phyloP scores from a whole-genome alignment of 2,113 vertebrate genomes.

The Tyrannus savana region DNA sequence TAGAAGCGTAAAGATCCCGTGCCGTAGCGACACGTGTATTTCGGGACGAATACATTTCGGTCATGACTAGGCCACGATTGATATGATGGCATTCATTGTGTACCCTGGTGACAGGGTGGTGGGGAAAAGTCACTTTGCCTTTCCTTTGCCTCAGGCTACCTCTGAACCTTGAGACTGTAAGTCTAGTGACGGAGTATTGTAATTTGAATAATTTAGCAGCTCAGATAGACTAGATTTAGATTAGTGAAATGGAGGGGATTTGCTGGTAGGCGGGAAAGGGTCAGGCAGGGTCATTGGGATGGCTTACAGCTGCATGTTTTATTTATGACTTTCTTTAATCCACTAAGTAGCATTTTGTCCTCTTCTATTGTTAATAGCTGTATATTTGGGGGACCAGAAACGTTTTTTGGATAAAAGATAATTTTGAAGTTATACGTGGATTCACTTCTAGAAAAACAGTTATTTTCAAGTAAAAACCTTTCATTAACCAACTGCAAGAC shows the following conservation, averaged over 20 bases:
- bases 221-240: not conserved
- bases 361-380: not conserved
- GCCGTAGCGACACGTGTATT: not conserved
- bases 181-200: not conserved
- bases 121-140: not conserved
- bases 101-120: not conserved
- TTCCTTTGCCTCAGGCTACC: not conserved
- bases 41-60: not conserved
- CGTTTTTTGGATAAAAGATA: not conserved
- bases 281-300: not conserved
- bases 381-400: not conserved
- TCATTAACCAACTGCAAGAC: not conserved
- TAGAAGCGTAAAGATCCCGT: not conserved
- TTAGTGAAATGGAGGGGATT: conserved; percentile 7
- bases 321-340: conserved; percentile 33
- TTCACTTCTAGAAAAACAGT: conserved; percentile 18
- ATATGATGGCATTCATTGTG: rapidly evolving
- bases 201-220: not conserved
- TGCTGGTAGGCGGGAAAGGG: not conserved
- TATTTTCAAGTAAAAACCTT: not conserved
- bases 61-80: not conserved
- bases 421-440: not conserved
- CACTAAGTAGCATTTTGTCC: not conserved
- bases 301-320: not conserved
- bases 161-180: not conserved